These are phyloP conservation scores for Rhabditoides inermis DNA, from an alignment of 2,888 invertebrate species.

Conservation along the genomic window DNA sequence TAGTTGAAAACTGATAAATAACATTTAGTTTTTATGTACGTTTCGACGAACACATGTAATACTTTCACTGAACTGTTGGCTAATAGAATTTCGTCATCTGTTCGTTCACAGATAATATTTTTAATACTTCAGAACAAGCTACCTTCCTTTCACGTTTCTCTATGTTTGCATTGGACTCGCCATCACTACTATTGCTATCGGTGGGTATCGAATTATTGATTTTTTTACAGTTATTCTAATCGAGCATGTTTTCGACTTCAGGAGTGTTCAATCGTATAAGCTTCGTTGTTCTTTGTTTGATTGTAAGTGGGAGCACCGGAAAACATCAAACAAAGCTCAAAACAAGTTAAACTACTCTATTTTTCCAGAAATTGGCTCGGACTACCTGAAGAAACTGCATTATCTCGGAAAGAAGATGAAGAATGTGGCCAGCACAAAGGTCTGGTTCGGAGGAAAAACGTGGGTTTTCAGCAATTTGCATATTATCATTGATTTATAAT, in stretches of 20 bases:
- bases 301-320: background rate
- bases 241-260: no score
- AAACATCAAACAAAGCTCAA: no score
- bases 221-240: no score
- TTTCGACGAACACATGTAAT: no score
- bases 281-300: conserved; percentile 1
- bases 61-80: no score
- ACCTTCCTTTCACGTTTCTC: conserved; percentile 48
- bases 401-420: conserved; percentile 49
- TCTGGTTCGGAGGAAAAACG: conserved; percentile 52
- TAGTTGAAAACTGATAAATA: conserved; percentile 7
- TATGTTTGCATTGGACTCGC: conserved; percentile 51
- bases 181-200: conserved; percentile 50
- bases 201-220: no score
- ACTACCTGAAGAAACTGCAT: conserved; percentile 50
- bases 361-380: conserved; percentile 43
- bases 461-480: conserved; percentile 9
- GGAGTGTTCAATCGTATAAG: no score
- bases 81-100: no score
- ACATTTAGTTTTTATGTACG: background rate
- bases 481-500: no score
- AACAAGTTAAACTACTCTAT: background rate
- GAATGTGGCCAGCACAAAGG: conserved; percentile 45
- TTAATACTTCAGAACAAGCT: conserved; percentile 37
- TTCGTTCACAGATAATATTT: no score